Base-by-base conservation (phyloP, 2,888 invertebrate genomes). In the Odontocerum albicorne region DNA sequence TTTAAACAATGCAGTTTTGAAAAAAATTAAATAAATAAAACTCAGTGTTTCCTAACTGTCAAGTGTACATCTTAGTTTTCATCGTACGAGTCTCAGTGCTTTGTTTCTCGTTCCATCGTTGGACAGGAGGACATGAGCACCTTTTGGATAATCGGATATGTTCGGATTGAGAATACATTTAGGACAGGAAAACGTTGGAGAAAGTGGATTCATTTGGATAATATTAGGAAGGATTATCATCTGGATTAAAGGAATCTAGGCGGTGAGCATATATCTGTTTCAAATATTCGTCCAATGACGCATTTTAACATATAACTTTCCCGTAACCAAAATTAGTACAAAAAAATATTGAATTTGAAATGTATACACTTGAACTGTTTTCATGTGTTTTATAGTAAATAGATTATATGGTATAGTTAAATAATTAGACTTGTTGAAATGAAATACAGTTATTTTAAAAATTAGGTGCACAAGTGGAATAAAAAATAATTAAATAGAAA, bases 261-360 rank as follows among this genome's bases (percentile, higher is more conserved):
- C 27, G 47, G 47, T 47, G 47, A 47, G 47, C 47, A 47, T 36
- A 32, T n/a, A 7, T 27, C 27, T 7, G 10, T 27, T 47, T 47
- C 12, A 15, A 15, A 15, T 43, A 10, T 17, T 32, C 20, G 17
- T 43, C 43, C 27, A 39, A 32, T 36, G 35, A 36, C 35, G 4
- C 17, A 19, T 46, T 36, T 21, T 36, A 43, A 36, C 36, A 27
- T 36, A 22, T 22, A 46, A 47, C 47, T 47, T 46, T 47, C 47
- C 27, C 27, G 10, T 10, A 27, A 10, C 10, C 27, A 27, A 27
- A 27, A 7, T 27, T n/a, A n/a, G n/a, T n/a, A n/a, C n/a, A n/a
- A n/a, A n/a, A n/a, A n/a, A n/a, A n/a, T n/a, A n/a, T n/a, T n/a
- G n/a, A n/a, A n/a, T n/a, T n/a, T n/a, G n/a, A n/a, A n/a, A n/a